Evolutionary conservation across 2,797 vertebrate species (phyloP), one percentile per base, ranked within the genome.

Genomic region (Thalassophryne amazonica): DNA sequence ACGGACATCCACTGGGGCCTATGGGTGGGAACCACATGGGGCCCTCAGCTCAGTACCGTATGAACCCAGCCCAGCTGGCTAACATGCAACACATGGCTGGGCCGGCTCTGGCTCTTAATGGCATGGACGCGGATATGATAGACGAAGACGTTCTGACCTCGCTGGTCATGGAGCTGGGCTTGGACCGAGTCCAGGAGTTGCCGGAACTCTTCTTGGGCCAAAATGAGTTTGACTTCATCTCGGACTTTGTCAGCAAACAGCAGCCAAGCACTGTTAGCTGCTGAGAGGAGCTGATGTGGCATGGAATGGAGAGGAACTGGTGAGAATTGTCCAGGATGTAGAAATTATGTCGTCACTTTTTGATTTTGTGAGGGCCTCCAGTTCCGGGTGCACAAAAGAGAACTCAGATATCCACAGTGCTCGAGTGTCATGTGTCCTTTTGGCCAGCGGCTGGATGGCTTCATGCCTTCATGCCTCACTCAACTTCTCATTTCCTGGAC

Each of bases 171-270:
- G 96, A 99, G 80, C 87, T 98, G 49, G 97, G 95, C 4, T 78
- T 99, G 88, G 96, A 99, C 78, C 91, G 95, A 39, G 93, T 97
- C 83, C 94, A 95, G 73, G 96, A 99, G 88, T 89, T 99, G 69
- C 97, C 97, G 0, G 96, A 97, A 88, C 93, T 99, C 43, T 98
- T 94, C 80, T 84, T 99, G 78, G 96, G 94, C 79, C 96, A 99
- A 84, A 98, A 98, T 16, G 97, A 99, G 87, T 96, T 98, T 57
- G 96, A 98, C 86, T 98, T 97, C 73, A 91, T 98, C 77, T 93
- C 94, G 35, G 96, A 98, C 92, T 96, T 98, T 85, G 96, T 97
- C 57, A 93, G 87, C 82, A 97, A 95, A 89, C 95, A 97, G 74
- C 95, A 97, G 49, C 91, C 94, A 8, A 97, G 95, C 77, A 94